Conservation (phyloP, 2,113 vertebrate species). For the Heloderma charlesbogerti region DNA sequence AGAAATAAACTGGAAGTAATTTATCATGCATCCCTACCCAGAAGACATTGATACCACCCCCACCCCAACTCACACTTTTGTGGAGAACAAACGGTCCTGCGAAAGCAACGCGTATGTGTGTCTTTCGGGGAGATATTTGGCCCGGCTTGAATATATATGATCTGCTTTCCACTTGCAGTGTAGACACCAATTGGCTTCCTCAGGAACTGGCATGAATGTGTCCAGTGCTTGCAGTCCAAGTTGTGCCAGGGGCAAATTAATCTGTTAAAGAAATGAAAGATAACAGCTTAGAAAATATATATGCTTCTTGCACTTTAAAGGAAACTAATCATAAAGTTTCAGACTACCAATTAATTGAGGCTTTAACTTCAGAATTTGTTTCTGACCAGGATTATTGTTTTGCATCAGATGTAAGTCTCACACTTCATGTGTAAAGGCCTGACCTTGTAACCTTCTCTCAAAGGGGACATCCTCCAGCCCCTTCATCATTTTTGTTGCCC, state of each 20-base stretch:
- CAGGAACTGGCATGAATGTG: not conserved
- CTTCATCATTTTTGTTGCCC: too few species aligned
- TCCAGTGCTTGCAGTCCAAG: not conserved
- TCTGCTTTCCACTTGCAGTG: not conserved
- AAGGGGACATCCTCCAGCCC: too few species aligned
- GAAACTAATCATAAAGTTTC: not conserved
- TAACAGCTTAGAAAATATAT: not conserved
- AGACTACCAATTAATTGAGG: not conserved
- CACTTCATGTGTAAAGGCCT: not conserved
- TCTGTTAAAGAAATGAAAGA: not conserved
- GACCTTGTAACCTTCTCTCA: too few species aligned
- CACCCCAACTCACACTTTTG: too few species aligned
- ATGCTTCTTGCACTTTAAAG: not conserved
- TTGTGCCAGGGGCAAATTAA: not conserved
- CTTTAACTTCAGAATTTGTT: not conserved
- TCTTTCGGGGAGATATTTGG: too few species aligned
- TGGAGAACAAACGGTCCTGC: too few species aligned
- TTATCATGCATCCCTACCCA: too few species aligned
- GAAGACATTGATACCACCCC: too few species aligned
- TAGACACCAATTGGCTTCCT: not conserved
- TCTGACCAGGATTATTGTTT: not conserved
- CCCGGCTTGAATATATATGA: not conserved
- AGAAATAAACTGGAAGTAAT: too few species aligned
- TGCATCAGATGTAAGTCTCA: constrained; percentile 1
- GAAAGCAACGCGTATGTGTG: not conserved